phyloP scores from a whole-genome alignment of 2,888 invertebrate species.

The Callosobruchus maculatus region DNA sequence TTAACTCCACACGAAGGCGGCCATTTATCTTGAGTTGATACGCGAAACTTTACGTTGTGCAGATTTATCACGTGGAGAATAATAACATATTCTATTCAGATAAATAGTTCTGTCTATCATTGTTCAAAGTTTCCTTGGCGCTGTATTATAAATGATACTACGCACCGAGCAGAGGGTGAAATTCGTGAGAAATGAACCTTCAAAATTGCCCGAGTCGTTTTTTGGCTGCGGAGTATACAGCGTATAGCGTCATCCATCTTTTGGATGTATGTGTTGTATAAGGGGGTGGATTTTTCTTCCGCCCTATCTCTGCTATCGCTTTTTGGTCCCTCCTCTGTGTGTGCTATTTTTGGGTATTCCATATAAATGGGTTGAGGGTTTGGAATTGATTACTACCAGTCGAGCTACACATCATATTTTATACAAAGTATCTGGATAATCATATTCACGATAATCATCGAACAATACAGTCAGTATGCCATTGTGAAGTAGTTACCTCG shows the following conservation, averaged over 20 bases:
- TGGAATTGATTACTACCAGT: background rate
- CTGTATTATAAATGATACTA: constrained; percentile 39
- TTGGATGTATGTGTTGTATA: constrained; percentile 22
- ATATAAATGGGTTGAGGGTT: background rate
- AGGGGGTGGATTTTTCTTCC: background rate
- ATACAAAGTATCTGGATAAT: no score
- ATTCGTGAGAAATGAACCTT: constrained; percentile 50
- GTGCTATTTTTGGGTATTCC: background rate
- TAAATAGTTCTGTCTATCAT: constrained; percentile 49
- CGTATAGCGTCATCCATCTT: constrained; percentile 34
- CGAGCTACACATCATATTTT: no score
- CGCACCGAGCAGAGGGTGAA: constrained; percentile 44
- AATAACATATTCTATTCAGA: constrained; percentile 42
- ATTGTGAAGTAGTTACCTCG: no score
- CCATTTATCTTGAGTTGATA: constrained; percentile 21
- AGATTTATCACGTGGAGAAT: constrained; percentile 41
- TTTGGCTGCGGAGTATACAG: constrained; percentile 4
- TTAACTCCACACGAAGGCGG: constrained; percentile 15
- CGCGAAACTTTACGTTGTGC: constrained; percentile 19
- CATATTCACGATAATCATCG: no score
- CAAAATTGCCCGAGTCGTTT: constrained; percentile 34
- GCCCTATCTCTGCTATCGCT: background rate
- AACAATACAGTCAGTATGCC: no score
- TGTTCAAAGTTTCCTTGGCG: constrained; percentile 40
- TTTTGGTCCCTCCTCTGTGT: no score